A percentile compares a stretch with the other conserved stretches of the same genome.
Conservation (phyloP, 2,888 invertebrate genomes). For the Pollenia amentaria region DNA sequence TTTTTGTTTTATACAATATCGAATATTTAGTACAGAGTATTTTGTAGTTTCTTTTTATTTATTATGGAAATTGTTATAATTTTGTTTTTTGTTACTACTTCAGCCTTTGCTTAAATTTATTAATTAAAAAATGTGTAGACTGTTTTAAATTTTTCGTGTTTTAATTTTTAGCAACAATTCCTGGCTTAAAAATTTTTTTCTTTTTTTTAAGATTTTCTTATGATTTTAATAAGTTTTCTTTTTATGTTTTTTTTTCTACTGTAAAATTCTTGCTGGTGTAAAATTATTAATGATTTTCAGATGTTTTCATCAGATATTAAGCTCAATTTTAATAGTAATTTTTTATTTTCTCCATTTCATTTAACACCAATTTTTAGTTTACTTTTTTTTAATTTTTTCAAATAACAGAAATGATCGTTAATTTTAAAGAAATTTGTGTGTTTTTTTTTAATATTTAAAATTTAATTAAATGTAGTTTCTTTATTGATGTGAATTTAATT, state of each 20-base stretch:
- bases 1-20: conserved; percentile 48
- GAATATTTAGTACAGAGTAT: conserved; percentile 24
- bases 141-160: conserved; percentile 40
- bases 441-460: conserved; percentile 74
- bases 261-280: conserved; percentile 70
- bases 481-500: conserved; percentile 38
- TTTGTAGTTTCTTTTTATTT: conserved; percentile 30
- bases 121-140: conserved; percentile 66
- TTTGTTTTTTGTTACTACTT: conserved; percentile 59
- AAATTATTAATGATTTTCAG: conserved; percentile 68
- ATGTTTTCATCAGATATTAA: conserved; percentile 67
- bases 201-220: conserved; percentile 2
- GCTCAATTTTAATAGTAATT: conserved; percentile 68
- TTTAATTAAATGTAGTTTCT: conserved; percentile 64
- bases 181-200: conserved; percentile 62
- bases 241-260: conserved; percentile 53
- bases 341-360: conserved; percentile 61
- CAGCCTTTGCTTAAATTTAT: conserved; percentile 72
- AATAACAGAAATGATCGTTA: conserved; percentile 60
- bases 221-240: conserved; percentile 50
- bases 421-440: conserved; percentile 80
- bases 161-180: conserved; percentile 62
- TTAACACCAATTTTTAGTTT: conserved; percentile 61
- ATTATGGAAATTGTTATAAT: conserved; percentile 39
- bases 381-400: conserved; percentile 58